Base-by-base conservation (phyloP, 2,888 invertebrate species). In the Malacosoma neustria region DNA sequence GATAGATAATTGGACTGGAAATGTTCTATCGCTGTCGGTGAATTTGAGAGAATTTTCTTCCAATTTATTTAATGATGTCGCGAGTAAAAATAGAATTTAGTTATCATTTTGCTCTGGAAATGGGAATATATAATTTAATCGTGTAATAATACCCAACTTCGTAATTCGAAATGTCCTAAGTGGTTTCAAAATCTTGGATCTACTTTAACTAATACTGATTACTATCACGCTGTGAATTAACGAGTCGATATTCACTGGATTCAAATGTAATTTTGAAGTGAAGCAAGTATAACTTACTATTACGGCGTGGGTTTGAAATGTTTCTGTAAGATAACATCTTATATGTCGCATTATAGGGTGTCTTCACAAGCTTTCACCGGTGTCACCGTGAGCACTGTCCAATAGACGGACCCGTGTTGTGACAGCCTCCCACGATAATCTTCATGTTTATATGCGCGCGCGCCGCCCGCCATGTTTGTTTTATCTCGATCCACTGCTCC, bases 401-500 rank as follows among this genome's bases (percentile, higher is more conserved):
- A 66, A 61, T 66, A 73, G 69, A 63, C 70, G 72, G 22, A 9
- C 22, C 22, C 64, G 60, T 84, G 81, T 85, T 85, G 79, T 84
- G 84, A 84, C 85, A 84, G 82, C 84, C 71, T 84, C 84, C 81
- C 81, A 85, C 81, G 80, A 77, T 84, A 80, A 79, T 76, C 68
- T 72, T 57, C 58, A 69, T 79, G 76, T 80, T 76, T 79, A 80
- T 69, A 64, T 72, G 76, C 74, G 73, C 76, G 74, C 69, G 73
- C 79, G 79, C 72, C 64, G 79, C 66, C 74, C 73, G 82, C 79
- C 81, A 82, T 85, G 82, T 84, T 85, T 84, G 81, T 82, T 85
- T 82, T 82, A 84, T 84, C 84, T 76, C 73, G 76, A 75, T 76
- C 70, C 77, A 77, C 69, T 72, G 75, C 71, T 62, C 64, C 61